phyloP scores from a whole-genome alignment of 2,113 vertebrate species.

The Elanus axillaris region DNA sequence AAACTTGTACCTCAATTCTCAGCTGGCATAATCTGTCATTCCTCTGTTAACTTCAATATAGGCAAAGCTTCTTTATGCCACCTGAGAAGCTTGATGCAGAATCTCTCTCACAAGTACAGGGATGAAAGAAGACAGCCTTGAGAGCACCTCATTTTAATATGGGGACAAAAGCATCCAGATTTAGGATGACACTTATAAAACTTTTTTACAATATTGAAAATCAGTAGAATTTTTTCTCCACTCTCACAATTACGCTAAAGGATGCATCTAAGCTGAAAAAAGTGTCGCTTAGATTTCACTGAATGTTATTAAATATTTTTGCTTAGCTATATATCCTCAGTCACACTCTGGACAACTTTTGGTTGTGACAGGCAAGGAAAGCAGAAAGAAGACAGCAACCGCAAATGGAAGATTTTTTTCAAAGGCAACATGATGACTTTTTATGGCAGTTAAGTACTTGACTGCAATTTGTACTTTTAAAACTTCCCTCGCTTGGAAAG shows the following conservation, averaged over 20 bases:
- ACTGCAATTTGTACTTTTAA: not conserved
- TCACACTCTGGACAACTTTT: not conserved
- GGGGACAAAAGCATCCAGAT: not conserved
- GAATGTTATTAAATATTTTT: not conserved
- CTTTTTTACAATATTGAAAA: not conserved
- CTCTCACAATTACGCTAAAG: not conserved
- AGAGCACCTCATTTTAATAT: not conserved
- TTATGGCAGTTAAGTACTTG: not conserved
- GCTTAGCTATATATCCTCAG: not conserved
- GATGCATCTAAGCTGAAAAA: not conserved
- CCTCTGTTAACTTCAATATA: not conserved
- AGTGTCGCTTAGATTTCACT: not conserved
- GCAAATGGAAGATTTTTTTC: not conserved
- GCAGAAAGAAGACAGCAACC: not conserved
- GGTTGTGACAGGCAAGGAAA: not conserved
- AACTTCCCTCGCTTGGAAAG: not conserved
- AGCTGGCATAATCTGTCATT: not conserved
- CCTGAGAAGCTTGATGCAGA: not conserved
- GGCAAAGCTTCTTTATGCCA: not conserved
- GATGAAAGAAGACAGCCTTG: not conserved
- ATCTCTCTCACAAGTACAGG: not conserved
- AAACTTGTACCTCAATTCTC: not conserved
- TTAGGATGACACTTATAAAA: not conserved
- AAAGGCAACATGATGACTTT: not conserved
- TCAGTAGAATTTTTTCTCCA: not conserved